These are phyloP conservation scores for Platycercus adscitus DNA, from an alignment of 2,113 vertebrate genomes.

Conservation along the genomic window DNA sequence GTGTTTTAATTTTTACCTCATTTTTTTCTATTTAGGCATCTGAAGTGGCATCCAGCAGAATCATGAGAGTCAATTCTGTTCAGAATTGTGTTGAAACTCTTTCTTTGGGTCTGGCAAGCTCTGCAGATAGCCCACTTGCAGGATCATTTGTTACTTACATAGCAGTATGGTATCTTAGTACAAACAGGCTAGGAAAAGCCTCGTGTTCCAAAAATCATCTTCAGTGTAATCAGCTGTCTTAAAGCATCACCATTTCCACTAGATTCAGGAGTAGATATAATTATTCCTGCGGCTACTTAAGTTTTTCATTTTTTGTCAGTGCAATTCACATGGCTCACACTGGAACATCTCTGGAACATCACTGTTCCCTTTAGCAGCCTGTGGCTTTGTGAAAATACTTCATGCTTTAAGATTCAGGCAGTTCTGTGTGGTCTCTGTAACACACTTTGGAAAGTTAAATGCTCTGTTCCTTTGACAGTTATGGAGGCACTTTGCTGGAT, in stretches of 20 bases:
- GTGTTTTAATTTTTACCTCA: background rate
- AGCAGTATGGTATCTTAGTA: background rate
- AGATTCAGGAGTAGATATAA: background rate
- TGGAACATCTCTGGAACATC: background rate
- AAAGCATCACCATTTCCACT: background rate
- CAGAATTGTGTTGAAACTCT: background rate
- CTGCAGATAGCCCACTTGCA: background rate
- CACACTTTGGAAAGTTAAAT: background rate
- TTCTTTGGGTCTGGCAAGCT: background rate
- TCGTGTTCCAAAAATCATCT: background rate
- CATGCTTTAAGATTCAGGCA: background rate
- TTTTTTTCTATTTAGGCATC: background rate
- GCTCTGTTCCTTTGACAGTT: background rate
- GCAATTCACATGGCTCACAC: rapidly evolving
- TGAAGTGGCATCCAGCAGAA: background rate
- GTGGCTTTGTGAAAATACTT: background rate
- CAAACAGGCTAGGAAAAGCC: background rate
- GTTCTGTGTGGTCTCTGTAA: background rate
- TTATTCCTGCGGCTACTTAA: background rate
- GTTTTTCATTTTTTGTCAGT: background rate
- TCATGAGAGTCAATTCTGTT: background rate
- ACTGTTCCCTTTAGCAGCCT: background rate
- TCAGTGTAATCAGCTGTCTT: background rate
- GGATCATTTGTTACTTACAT: background rate
- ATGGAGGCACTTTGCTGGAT: background rate